A percentile compares a stretch with the other conserved stretches of the same genome.
Conservation (phyloP, 2,113 vertebrate genomes). For the Myanophis thanlyinensis region DNA sequence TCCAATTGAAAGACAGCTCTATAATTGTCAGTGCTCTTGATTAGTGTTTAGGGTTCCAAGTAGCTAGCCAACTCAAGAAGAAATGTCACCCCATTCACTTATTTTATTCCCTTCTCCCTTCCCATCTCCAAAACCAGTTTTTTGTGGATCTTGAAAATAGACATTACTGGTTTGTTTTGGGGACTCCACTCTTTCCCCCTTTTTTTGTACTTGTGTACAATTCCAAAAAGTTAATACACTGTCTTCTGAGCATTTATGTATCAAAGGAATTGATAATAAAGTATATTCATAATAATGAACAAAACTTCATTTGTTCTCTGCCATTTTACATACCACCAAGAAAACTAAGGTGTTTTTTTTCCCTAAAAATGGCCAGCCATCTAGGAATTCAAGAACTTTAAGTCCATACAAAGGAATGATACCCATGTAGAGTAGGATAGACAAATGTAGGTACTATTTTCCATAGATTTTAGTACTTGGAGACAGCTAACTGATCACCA, state of each 20-base stretch:
- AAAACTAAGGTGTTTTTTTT: not conserved
- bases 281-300: not conserved
- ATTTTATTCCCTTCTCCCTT: not conserved
- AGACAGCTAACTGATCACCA: not conserved
- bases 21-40: not conserved
- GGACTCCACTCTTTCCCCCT: not conserved
- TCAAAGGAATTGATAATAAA: not conserved
- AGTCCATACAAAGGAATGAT: not conserved
- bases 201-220: not conserved
- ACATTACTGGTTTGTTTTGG: not conserved
- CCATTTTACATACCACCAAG: not conserved
- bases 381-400: not conserved
- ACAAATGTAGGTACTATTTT: not conserved
- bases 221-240: not conserved
- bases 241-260: not conserved
- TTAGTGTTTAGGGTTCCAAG: not conserved
- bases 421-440: not conserved
- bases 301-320: not conserved
- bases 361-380: not conserved
- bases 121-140: not conserved
- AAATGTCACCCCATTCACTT: not conserved
- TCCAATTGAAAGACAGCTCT: not conserved
- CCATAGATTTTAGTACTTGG: not conserved
- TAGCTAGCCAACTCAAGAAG: not conserved
- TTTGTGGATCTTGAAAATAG: not conserved